Base-by-base conservation (phyloP, 2,888 invertebrate species). In the Xestoiulus laeticollis region DNA sequence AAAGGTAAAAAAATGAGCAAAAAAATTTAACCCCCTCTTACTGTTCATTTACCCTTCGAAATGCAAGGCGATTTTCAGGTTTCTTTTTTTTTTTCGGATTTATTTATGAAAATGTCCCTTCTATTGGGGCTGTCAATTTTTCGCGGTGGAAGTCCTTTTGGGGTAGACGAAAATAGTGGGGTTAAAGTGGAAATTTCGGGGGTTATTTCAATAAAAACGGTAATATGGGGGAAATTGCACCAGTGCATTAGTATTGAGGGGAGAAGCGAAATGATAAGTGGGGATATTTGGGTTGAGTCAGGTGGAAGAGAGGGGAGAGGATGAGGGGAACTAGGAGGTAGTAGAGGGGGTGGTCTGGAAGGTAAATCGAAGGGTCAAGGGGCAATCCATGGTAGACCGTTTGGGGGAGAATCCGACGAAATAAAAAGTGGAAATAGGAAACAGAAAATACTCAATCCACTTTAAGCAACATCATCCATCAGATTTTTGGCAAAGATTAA, bases 401-500 rank as follows among this genome's bases (percentile, higher is more conserved):
- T 78, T 78, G 26, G 30, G 78, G 78, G 78, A 78, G 78, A 78
- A 78, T 78, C 14, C 30, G 30, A 14, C 78, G 30, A 78, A 78
- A 78, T 78, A 78, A 78, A 78, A 78, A 78, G 78, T 78, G 78
- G 78, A 78, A 78, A 78, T 78, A 30, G 30, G 30, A 78, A 78
- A 78, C 78, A 85, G 26, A 4, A 85, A 85, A 85, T 85, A 26
- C 26, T 44, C 44, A 85, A 85, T 85, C 85, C 85, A 38, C 44
- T 85, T 85, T 85, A 43, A 78, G 38, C 85, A 85, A 85, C 85
- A 85, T 85, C 85, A 85, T 85, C 85, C 85, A 85, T 85, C 85
- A 85, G 85, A 44, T 43, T 44, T 85, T 85, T 85, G 78, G 78
- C 78, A 78, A 78, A 78, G 78, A 78, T 78, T 78, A 78, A 78